Conservation (phyloP, 2,113 vertebrate species). For the Hepsetus odoe region DNA sequence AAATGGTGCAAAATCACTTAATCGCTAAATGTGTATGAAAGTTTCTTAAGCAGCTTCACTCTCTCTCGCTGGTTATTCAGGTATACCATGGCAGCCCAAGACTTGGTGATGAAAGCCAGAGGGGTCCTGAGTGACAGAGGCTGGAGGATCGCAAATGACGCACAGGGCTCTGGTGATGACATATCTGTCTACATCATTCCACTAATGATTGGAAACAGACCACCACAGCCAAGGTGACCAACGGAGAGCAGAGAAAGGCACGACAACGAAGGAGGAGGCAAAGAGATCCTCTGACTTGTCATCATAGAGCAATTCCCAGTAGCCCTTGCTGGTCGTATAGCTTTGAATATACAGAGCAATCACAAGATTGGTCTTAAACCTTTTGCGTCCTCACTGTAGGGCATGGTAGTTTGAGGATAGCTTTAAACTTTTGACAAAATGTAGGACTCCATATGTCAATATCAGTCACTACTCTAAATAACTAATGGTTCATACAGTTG, state of each 20-base stretch:
- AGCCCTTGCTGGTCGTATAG: background rate
- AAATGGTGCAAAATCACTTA: too few relatives aligned
- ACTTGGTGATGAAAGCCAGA: constrained; percentile 92
- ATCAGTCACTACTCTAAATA: background rate
- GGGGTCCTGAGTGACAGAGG: constrained; percentile 93
- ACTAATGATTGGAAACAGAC: constrained; percentile 86
- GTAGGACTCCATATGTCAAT: background rate
- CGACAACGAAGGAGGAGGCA: background rate
- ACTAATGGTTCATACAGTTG: background rate
- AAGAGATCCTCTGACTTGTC: background rate
- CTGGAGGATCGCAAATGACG: constrained; percentile 94
- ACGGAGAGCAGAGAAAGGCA: constrained; percentile 58
- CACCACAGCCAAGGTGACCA: constrained; percentile 62
- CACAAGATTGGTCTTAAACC: background rate
- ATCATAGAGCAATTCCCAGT: constrained; percentile 7
- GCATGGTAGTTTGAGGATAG: background rate
- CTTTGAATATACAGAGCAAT: constrained; percentile 12
- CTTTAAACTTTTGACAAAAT: constrained; percentile 2
- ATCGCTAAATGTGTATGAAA: background rate
- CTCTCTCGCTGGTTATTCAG: constrained; percentile 65
- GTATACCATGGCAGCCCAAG: constrained; percentile 95
- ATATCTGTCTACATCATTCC: constrained; percentile 97
- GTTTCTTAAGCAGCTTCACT: background rate
- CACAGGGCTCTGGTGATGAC: constrained; percentile 94
- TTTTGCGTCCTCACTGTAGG: background rate